Evolutionary conservation across 2,113 vertebrate genomes (phyloP).

Genomic region (Thryonomys swinderianus): DNA sequence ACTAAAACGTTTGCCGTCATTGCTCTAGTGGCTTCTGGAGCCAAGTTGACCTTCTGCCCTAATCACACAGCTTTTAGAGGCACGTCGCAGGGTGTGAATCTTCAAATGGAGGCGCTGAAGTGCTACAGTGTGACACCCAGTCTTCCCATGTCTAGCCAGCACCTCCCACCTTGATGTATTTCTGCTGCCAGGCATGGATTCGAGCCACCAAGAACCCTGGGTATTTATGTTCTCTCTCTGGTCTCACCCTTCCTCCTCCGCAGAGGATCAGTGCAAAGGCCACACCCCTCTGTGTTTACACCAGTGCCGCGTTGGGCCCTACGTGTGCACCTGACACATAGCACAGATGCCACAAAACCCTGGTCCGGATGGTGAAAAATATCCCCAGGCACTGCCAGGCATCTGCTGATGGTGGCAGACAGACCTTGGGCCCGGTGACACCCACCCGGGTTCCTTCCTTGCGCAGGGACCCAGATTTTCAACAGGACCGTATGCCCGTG

Average conservation of each 20-base stretch:
- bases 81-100: rapidly evolving
- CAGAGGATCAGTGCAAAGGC: neutral
- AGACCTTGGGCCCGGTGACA: neutral
- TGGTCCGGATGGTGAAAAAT: neutral
- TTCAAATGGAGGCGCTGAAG: rapidly evolving
- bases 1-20: neutral
- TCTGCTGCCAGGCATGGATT: neutral
- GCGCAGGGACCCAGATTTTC: too few relatives aligned
- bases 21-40: neutral
- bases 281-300: rapidly evolving
- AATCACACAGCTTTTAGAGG: neutral
- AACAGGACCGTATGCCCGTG: neutral
- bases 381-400: neutral
- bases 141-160: neutral
- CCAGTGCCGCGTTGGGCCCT: neutral
- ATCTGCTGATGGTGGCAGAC: neutral
- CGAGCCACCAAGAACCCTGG: rapidly evolving
- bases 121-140: rapidly evolving
- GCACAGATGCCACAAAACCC: neutral
- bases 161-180: rapidly evolving
- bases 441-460: neutral
- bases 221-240: neutral
- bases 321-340: neutral
- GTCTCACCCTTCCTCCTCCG: neutral
- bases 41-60: neutral